These are phyloP conservation scores for Poeciliopsis turrubarensis DNA, from an alignment of 2,113 vertebrate species.

Conservation along the genomic window DNA sequence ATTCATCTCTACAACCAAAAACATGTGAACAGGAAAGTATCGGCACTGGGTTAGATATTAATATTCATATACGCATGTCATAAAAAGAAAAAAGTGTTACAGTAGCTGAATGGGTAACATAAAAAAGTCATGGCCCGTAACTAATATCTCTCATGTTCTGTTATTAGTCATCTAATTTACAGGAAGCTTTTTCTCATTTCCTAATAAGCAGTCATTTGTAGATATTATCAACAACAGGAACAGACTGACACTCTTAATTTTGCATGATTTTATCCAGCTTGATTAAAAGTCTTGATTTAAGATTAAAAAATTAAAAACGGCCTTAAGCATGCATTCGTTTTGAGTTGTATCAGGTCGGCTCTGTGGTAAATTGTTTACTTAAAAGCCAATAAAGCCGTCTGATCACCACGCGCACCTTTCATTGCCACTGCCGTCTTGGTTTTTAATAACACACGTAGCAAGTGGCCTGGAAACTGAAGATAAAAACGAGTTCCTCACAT, in stretches of 20 bases:
- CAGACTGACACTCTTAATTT: not conserved
- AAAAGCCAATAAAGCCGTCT: not conserved
- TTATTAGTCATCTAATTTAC: not conserved
- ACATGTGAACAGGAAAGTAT: not conserved
- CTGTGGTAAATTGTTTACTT: not conserved
- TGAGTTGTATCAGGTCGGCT: not conserved
- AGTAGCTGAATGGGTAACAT: not conserved
- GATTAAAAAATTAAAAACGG: not conserved
- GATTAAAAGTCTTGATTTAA: not conserved
- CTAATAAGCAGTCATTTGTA: not conserved
- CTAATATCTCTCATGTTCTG: not conserved
- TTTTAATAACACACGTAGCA: not conserved
- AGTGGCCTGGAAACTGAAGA: rapidly evolving
- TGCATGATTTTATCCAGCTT: not conserved
- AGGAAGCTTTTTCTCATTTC: not conserved
- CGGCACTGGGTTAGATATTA: not conserved
- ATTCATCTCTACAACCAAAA: no score
- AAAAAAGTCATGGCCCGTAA: not conserved
- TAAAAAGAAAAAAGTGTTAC: not conserved
- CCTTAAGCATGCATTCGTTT: not conserved
- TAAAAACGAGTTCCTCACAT: conserved; percentile 6
- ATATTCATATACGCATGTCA: not conserved
- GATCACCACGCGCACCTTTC: not conserved
- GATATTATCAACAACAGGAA: not conserved
- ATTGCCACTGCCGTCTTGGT: not conserved